A percentile compares a stretch with the other conserved stretches of the same genome.
Conservation (phyloP, 2,797 vertebrate genomes). For the Lindbergichthys nudifrons region DNA sequence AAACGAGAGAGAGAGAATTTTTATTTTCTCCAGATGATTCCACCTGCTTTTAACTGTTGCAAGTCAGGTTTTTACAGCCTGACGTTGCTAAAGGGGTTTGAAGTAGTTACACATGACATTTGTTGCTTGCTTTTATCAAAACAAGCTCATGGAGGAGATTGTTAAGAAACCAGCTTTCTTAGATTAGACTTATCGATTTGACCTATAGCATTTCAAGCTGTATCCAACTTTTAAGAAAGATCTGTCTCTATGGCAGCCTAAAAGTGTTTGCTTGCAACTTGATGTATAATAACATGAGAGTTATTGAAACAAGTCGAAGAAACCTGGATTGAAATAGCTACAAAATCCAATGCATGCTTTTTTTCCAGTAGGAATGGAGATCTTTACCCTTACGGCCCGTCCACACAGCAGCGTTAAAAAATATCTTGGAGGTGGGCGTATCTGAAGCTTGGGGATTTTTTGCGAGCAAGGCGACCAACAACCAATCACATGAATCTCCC, state of each 20-base stretch:
- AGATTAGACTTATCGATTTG: not conserved
- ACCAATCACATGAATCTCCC: too few species aligned
- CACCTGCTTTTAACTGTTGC: constrained; percentile 59
- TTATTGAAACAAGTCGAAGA: not conserved
- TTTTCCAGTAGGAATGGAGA: not conserved
- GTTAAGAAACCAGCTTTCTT: not conserved
- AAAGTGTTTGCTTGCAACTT: not conserved
- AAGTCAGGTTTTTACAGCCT: constrained; percentile 12
- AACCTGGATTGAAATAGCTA: not conserved
- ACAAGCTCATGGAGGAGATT: not conserved
- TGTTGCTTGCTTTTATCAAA: constrained; percentile 6
- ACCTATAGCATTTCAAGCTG: not conserved
- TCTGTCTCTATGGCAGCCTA: not conserved
- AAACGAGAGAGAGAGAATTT: constrained; percentile 32
- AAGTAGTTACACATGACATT: constrained; percentile 16
- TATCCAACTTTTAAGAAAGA: not conserved
- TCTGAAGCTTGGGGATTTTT: too few species aligned
- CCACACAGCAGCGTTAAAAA: too few species aligned
- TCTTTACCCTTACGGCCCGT: not conserved
- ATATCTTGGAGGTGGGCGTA: too few species aligned
- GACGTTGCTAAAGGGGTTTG: constrained; percentile 8
- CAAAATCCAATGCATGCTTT: not conserved
- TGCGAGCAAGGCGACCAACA: too few species aligned
- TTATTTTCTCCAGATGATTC: constrained; percentile 45
- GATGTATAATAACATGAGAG: not conserved